Percentiles rank a stretch among this genome's conserved stretches.
Conservation (phyloP, 2,113 vertebrate species). For the Alosa alosa region DNA sequence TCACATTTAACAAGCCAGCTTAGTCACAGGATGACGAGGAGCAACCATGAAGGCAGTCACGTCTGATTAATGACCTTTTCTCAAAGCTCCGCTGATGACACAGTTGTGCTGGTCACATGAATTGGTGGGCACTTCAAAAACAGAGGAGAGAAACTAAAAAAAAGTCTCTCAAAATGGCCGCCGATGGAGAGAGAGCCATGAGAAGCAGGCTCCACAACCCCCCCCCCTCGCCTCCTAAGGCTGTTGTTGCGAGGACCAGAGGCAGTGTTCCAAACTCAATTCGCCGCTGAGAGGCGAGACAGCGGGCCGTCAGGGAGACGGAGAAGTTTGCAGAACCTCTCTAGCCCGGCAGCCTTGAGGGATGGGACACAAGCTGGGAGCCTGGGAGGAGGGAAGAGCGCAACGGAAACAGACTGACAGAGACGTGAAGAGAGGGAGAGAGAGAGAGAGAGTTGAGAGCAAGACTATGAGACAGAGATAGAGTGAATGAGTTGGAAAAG, state of each 20-base stretch:
- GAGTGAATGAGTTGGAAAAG: constrained; percentile 16
- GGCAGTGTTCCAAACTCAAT: background rate
- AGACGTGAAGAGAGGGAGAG: constrained; percentile 10
- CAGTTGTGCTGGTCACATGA: background rate
- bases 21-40: background rate
- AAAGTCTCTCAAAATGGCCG: background rate
- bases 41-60: background rate
- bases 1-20: background rate
- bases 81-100: background rate
- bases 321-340: background rate
- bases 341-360: background rate
- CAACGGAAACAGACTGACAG: background rate
- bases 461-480: background rate
- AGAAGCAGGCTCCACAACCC: no score
- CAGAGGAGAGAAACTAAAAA: background rate
- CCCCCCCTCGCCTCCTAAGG: no score
- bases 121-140: background rate
- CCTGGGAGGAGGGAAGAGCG: background rate
- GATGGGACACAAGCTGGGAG: background rate
- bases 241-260: background rate
- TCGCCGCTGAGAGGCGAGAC: background rate
- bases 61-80: constrained; percentile 4
- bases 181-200: background rate
- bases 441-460: background rate
- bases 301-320: background rate